Evolutionary conservation across 2,797 vertebrate species (phyloP), one percentile per base, ranked within the genome.

Genomic region (Macrochelys suwanniensis): DNA sequence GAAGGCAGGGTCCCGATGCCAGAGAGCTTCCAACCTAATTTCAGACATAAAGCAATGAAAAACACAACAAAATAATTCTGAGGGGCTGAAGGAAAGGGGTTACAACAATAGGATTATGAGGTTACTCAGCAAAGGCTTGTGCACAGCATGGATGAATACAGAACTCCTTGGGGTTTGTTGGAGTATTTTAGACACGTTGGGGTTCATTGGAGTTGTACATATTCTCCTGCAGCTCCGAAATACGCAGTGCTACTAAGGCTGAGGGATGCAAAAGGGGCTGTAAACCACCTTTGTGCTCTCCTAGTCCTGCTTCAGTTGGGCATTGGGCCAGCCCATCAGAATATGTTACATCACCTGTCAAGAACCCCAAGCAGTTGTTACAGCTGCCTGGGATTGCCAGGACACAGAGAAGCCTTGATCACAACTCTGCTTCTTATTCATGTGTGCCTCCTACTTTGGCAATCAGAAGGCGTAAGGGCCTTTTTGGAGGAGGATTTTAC

Each of bases 161-260:
- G 87, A 79, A 53, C 12, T 33, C 33, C 87, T 6, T 61, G 28
- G 6, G 57, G 57, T 61, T 31, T 59, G 25, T 57, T 59, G 13
- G 57, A 28, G 10, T 59, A 33, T 33, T 61, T 61, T 61, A 28
- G 57, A 61, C 57, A 33, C 12, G 19, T 54, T 33, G 57, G 57
- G 57, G 31, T 61, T 61, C 12, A 15, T 5, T 28, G 28, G 57
- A 13, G 6, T 61, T 57, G 56, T 57, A 57, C 10, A 56, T 23
- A 25, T 77, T 82, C 84, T 21, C 19, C 16, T 76, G n/a, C 84
- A 19, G 23, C 1, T 82, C 37, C 82, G 37, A 80, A 77, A 59
- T 6, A 7, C 1, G 0, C 71, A 85, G 15, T 49, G 53, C 31
- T 0, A 0, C 51, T 45, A 11, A 56, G 42, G 5, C 6, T 57